phyloP scores from a whole-genome alignment of 2,797 vertebrate genomes.

The Brachyalestes nurse region DNA sequence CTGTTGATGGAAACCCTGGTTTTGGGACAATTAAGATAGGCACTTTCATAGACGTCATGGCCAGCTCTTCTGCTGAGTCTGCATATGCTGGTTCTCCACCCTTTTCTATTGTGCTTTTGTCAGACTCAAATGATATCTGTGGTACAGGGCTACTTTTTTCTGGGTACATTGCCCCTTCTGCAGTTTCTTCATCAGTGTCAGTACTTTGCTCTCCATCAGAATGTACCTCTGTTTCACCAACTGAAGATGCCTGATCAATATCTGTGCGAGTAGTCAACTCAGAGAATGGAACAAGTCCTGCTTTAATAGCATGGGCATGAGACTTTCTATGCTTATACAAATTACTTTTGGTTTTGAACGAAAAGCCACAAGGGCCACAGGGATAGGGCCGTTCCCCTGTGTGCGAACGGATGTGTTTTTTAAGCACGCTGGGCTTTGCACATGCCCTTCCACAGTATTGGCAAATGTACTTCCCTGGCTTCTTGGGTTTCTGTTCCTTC shows the following conservation, averaged over 20 bases:
- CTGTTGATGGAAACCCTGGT: conserved; percentile 79
- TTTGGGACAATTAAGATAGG: conserved; percentile 94
- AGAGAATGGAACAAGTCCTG: conserved; percentile 93
- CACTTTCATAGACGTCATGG: conserved; percentile 92
- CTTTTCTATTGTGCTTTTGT: conserved; percentile 73
- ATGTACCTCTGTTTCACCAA: conserved; percentile 91
- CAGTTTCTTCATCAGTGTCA: conserved; percentile 95
- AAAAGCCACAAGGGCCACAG: conserved; percentile 96
- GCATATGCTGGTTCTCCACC: conserved; percentile 77
- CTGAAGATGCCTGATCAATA: conserved; percentile 86
- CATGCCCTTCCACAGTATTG: conserved; percentile 96
- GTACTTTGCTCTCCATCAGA: conserved; percentile 98
- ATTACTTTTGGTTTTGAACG: conserved; percentile 99
- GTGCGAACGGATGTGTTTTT: conserved; percentile 98
- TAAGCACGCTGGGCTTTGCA: conserved; percentile 98
- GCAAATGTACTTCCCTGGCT: conserved; percentile 97
- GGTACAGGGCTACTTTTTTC: conserved; percentile 87
- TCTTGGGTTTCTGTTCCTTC: conserved; percentile 97
- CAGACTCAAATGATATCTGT: conserved; percentile 75
- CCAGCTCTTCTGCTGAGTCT: conserved; percentile 86
- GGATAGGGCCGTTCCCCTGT: conserved; percentile 97
- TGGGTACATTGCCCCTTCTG: conserved; percentile 81
- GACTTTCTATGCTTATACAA: conserved; percentile 99
- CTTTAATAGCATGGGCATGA: conserved; percentile 98
- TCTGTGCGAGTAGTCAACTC: conserved; percentile 91